A percentile compares a stretch with the other conserved stretches of the same genome.
phyloP scores from a whole-genome alignment of 2,888 invertebrate genomes.

The Sinhomidia bicolor region DNA sequence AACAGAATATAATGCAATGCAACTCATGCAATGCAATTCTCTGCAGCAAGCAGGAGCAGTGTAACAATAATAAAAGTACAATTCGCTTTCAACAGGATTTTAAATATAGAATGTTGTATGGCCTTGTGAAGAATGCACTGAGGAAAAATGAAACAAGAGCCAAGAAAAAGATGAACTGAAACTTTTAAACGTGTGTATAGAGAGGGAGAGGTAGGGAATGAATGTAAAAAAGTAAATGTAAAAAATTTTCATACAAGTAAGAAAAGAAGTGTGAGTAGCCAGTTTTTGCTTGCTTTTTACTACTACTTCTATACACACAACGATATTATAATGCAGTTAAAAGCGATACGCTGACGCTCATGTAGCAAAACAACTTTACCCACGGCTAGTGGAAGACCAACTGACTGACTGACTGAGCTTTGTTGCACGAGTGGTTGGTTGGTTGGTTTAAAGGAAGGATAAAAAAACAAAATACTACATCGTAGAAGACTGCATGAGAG shows the following conservation, averaged over 20 bases:
- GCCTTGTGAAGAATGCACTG: constrained; percentile 45
- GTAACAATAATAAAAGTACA: not conserved
- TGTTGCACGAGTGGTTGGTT: constrained; percentile 64
- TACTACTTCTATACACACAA: not conserved
- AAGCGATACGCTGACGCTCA: constrained; percentile 36
- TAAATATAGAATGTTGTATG: constrained; percentile 41
- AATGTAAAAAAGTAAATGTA: not conserved
- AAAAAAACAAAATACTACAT: constrained; percentile 22
- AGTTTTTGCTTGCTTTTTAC: not conserved
- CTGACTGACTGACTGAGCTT: constrained; percentile 68
- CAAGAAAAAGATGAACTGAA: constrained; percentile 13
- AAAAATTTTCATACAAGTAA: constrained; percentile 3
- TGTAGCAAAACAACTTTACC: constrained; percentile 65
- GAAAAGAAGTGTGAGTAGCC: not conserved
- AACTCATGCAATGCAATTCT: not conserved
- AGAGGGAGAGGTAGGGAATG: not conserved
- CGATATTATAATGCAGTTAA: not conserved
- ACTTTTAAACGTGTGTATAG: not conserved
- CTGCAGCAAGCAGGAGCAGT: not conserved
- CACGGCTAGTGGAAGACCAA: constrained; percentile 71
- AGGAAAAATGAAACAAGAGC: constrained; percentile 23
- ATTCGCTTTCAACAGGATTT: not conserved
- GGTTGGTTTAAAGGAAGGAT: not conserved
- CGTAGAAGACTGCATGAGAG: not conserved
- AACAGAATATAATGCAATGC: constrained; percentile 6